Evolutionary conservation across 2,113 vertebrate genomes (phyloP).

Genomic region (Ellobius talpinus): DNA sequence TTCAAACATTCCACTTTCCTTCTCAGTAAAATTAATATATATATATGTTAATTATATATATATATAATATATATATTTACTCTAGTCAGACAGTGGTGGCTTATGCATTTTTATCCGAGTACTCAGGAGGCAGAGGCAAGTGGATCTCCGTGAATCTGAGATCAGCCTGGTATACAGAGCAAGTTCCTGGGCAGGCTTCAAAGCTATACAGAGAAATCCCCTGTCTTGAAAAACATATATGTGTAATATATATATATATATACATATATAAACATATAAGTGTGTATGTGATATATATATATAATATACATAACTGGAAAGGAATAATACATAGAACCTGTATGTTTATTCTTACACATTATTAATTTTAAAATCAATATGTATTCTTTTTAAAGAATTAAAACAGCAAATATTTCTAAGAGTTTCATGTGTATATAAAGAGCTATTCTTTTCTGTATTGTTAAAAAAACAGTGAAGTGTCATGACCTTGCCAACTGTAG

Average conservation of each 20-base stretch:
- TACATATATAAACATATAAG: too few relatives aligned
- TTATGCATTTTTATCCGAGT: neutral
- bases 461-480: constrained; percentile 9
- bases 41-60: too few relatives aligned
- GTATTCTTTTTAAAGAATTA: neutral
- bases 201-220: too few relatives aligned
- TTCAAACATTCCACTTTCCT: neutral
- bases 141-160: neutral
- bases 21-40: neutral
- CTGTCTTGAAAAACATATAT: neutral
- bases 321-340: neutral
- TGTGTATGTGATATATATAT: too few relatives aligned
- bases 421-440: constrained; percentile 4
- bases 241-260: too few relatives aligned
- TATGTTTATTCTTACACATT: neutral
- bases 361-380: constrained; percentile 13
- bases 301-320: neutral
- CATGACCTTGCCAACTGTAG: constrained; percentile 60
- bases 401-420: constrained; percentile 23
- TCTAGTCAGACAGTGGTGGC: neutral
- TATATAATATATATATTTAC: too few relatives aligned
- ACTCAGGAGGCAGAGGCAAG: neutral
- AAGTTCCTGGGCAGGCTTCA: too few relatives aligned
- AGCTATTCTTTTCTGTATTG: constrained; percentile 7
- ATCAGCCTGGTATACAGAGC: too few relatives aligned